Conservation (phyloP, 1,140 invertebrate genomes). For the Galleria mellonella region DNA sequence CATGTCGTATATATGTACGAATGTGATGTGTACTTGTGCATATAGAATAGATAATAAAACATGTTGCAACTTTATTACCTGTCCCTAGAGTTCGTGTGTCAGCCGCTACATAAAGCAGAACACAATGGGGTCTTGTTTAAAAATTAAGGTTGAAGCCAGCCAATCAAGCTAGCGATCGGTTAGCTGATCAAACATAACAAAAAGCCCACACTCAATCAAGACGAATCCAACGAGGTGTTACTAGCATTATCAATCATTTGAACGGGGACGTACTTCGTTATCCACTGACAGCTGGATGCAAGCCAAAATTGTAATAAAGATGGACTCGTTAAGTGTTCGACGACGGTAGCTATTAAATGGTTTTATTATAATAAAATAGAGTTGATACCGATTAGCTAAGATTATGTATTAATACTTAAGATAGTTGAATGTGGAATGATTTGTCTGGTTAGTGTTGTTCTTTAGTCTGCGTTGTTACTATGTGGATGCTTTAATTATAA, state of each 20-base stretch:
- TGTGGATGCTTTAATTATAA: too few relatives aligned
- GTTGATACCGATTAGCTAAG: background rate
- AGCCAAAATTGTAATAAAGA: conserved; percentile 63
- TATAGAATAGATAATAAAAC: too few relatives aligned
- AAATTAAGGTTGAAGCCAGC: conserved; percentile 56
- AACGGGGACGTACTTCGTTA: conserved; percentile 48
- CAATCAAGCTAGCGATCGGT: conserved; percentile 56
- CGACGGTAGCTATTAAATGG: conserved; percentile 41
- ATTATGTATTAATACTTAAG: too few relatives aligned
- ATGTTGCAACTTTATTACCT: conserved; percentile 2
- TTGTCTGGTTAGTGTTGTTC: too few relatives aligned
- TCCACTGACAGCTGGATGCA: conserved; percentile 26
- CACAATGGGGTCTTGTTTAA: conserved; percentile 59
- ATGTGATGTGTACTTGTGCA: too few relatives aligned
- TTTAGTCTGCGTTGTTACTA: too few relatives aligned
- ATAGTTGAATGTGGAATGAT: too few relatives aligned
- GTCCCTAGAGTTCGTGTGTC: conserved; percentile 9
- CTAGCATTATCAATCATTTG: conserved; percentile 59
- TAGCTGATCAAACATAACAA: conserved; percentile 65
- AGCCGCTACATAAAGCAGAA: conserved; percentile 4
- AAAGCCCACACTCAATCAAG: conserved; percentile 64
- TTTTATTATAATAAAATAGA: conserved; percentile 35
- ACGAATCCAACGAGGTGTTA: conserved; percentile 56
- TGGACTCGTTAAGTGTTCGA: conserved; percentile 55
- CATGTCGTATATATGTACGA: too few relatives aligned